phyloP scores from a whole-genome alignment of 2,113 vertebrate genomes.

The Gorilla gorilla region DNA sequence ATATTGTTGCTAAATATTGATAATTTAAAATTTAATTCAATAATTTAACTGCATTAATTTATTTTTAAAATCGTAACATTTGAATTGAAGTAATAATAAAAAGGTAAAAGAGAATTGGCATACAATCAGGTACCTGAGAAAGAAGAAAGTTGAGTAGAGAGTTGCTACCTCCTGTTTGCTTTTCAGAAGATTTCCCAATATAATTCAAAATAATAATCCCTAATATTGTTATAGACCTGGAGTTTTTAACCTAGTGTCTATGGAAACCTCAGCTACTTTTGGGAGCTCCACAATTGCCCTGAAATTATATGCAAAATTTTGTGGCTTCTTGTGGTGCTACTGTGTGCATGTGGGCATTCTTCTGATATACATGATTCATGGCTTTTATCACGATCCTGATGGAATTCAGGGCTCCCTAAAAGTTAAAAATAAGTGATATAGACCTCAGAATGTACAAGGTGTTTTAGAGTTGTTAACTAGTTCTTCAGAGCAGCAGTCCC shows the following conservation, averaged over 20 bases:
- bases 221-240: background rate
- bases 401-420: background rate
- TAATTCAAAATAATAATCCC: background rate
- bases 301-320: background rate
- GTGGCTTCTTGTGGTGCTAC: background rate
- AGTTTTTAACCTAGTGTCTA: background rate
- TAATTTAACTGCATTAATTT: background rate
- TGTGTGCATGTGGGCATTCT: background rate
- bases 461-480: slow-evolving; percentile 16
- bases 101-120: background rate
- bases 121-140: background rate
- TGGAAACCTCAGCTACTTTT: background rate
- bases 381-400: background rate
- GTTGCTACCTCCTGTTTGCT: background rate
- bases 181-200: background rate
- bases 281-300: background rate
- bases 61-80: background rate
- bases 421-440: background rate
- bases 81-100: background rate
- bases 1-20: background rate
- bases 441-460: background rate
- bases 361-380: background rate
- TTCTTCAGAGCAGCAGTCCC: background rate
- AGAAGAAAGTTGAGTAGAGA: background rate
- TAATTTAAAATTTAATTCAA: background rate